Evolutionary conservation across 2,888 invertebrate species (phyloP).

Genomic region (Synanthedon tipuliformis): DNA sequence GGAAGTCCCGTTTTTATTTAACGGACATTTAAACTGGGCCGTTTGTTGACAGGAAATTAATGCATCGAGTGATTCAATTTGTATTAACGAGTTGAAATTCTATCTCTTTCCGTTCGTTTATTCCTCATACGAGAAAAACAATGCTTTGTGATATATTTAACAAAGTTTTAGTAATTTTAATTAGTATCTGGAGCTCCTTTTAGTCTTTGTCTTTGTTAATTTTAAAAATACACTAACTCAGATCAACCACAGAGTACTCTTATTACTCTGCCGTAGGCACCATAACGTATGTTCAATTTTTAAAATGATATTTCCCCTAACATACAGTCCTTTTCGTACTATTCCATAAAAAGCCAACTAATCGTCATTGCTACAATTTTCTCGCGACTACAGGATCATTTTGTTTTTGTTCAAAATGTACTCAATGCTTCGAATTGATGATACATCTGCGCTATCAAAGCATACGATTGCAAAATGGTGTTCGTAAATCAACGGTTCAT

Average conservation of each 20-base stretch:
- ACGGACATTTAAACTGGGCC: slow-evolving; percentile 39
- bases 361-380: too few species aligned
- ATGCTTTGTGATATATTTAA: too few species aligned
- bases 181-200: too few species aligned
- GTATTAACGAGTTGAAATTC: slow-evolving; percentile 25
- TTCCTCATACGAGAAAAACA: neutral
- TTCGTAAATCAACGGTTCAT: slow-evolving; percentile 32
- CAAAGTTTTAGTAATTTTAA: too few species aligned
- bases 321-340: too few species aligned
- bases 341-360: too few species aligned
- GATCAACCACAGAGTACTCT: too few species aligned
- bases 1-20: slow-evolving; percentile 46
- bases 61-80: slow-evolving; percentile 43
- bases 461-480: slow-evolving; percentile 3
- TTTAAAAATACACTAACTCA: too few species aligned
- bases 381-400: neutral
- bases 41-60: slow-evolving; percentile 62
- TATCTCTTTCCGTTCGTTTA: neutral
- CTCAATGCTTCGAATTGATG: neutral
- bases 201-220: too few species aligned
- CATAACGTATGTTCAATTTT: too few species aligned
- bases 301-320: too few species aligned
- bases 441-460: neutral
- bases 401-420: neutral
- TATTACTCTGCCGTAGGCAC: too few species aligned